Percentiles rank a stretch among this genome's conserved stretches.
These are phyloP conservation scores for Argopecten irradians DNA, from an alignment of 1,140 invertebrate species.

Conservation along the genomic window DNA sequence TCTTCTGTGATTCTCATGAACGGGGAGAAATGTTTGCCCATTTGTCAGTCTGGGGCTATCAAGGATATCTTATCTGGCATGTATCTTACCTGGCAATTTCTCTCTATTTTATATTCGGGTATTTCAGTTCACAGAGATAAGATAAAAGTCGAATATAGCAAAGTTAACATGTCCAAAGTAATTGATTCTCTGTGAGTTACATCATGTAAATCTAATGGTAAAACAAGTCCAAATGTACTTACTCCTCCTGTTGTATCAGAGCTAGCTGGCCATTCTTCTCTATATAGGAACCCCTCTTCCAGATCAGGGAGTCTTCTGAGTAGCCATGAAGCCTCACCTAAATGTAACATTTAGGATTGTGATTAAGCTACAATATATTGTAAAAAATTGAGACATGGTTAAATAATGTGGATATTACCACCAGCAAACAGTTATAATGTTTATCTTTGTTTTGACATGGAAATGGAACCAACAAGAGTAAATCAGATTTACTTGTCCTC, in stretches of 20 bases:
- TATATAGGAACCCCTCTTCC: slow-evolving; percentile 73
- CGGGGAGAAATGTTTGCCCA: too few species aligned
- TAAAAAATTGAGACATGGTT: not conserved
- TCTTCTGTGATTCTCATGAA: too few species aligned
- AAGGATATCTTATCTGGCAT: too few species aligned
- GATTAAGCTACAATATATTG: not conserved
- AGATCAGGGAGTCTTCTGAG: slow-evolving; percentile 69
- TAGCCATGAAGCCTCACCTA: slow-evolving; percentile 71
- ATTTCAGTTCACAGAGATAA: too few species aligned
- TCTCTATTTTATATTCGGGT: too few species aligned
- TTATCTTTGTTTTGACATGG: not conserved
- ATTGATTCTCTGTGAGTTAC: too few species aligned
- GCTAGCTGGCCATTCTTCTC: slow-evolving; percentile 71
- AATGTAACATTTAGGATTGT: slow-evolving; percentile 22
- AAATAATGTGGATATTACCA: not conserved
- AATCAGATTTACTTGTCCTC: slow-evolving; percentile 67
- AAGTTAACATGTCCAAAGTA: too few species aligned
- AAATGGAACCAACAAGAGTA: not conserved
- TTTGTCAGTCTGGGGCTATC: too few species aligned
- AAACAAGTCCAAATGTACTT: not conserved
- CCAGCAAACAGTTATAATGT: slow-evolving; percentile 23
- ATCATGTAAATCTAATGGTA: too few species aligned
- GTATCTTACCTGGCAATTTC: too few species aligned
- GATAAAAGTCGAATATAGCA: too few species aligned
- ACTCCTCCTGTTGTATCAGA: slow-evolving; percentile 65